These are phyloP conservation scores for Actinemys pallida DNA, from an alignment of 2,113 vertebrate genomes.

Conservation along the genomic window DNA sequence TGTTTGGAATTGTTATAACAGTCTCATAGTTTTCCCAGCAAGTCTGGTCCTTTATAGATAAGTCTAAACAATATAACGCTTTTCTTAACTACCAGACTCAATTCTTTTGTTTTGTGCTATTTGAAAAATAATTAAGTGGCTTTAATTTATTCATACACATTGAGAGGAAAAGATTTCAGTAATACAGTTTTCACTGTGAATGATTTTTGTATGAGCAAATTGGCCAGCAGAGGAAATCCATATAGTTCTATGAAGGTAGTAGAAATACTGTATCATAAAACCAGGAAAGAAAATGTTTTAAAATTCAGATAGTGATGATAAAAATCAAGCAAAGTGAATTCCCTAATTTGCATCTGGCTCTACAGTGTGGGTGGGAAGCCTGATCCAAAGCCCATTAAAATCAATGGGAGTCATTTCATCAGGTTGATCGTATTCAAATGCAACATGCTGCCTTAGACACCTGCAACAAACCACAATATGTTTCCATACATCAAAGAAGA, in stretches of 20 bases:
- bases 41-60: constrained; percentile 64
- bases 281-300: constrained; percentile 41
- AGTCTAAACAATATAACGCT: constrained; percentile 50
- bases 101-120: constrained; percentile 59
- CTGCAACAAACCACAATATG: constrained; percentile 47
- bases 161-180: constrained; percentile 64
- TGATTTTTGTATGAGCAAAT: constrained; percentile 69
- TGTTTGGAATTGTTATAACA: background rate
- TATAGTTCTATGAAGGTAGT: constrained; percentile 31
- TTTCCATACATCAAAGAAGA: constrained; percentile 24
- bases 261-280: constrained; percentile 54
- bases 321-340: constrained; percentile 61
- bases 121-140: constrained; percentile 69
- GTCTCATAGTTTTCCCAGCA: background rate
- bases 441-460: constrained; percentile 34
- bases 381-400: constrained; percentile 61
- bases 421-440: constrained; percentile 55
- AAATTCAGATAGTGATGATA: constrained; percentile 43
- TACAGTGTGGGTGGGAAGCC: constrained; percentile 29
- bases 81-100: constrained; percentile 11
- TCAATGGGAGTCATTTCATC: constrained; percentile 52
- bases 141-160: constrained; percentile 62
- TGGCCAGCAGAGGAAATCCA: constrained; percentile 57
- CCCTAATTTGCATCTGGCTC: constrained; percentile 51
- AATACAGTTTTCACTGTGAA: constrained; percentile 57